Percentiles rank a stretch among this genome's conserved stretches.
Evolutionary conservation across 2,888 invertebrate genomes (phyloP).

Genomic region (Galeopsomyia nigrocyanea): DNA sequence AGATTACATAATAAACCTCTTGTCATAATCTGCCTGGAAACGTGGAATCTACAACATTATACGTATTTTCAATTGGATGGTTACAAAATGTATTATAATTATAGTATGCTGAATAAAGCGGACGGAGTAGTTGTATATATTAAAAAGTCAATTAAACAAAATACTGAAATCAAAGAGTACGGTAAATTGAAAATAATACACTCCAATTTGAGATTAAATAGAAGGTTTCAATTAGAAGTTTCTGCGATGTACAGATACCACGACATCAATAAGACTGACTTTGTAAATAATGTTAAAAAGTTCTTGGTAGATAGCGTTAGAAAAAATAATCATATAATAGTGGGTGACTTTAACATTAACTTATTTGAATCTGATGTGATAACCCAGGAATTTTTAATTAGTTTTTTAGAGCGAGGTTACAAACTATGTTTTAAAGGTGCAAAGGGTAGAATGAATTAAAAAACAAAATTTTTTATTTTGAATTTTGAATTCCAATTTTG

Average conservation of each 20-base stretch:
- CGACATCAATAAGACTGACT: slow-evolving; percentile 8
- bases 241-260: slow-evolving; percentile 20
- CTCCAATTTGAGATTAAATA: slow-evolving; percentile 6
- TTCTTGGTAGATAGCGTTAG: not conserved
- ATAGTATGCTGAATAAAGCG: slow-evolving; percentile 10
- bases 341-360: too few species aligned
- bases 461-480: too few species aligned
- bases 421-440: too few species aligned
- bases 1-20: slow-evolving; percentile 9
- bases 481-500: too few species aligned
- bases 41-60: slow-evolving; percentile 20
- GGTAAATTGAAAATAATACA: not conserved
- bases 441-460: too few species aligned
- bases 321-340: slow-evolving; percentile 23
- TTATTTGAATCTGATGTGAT: not conserved
- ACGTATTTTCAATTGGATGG: slow-evolving; percentile 3
- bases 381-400: slow-evolving; percentile 15
- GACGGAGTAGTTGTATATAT: slow-evolving; percentile 15
- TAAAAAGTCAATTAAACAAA: not conserved
- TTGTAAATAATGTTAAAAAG: not conserved
- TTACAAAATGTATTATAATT: slow-evolving; percentile 28
- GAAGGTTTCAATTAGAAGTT: slow-evolving; percentile 2
- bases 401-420: too few species aligned
- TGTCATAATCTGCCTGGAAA: slow-evolving; percentile 15
- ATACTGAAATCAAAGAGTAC: not conserved